phyloP scores from a whole-genome alignment of 2,113 vertebrate species.

The Vanacampus margaritifer region DNA sequence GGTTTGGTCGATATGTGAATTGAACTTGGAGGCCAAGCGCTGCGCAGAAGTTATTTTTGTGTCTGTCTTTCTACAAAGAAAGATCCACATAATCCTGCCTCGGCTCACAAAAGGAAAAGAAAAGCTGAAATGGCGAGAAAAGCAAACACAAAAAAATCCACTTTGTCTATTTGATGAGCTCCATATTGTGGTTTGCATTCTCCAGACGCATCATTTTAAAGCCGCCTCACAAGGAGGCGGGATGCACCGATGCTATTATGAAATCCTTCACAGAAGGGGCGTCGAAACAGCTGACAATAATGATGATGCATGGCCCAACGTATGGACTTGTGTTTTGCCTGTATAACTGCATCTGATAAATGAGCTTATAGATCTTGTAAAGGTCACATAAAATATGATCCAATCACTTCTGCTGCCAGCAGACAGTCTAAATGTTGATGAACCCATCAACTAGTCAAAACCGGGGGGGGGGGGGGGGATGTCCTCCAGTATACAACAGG shows the following conservation, averaged over 20 bases:
- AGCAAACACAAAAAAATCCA: conserved; percentile 10
- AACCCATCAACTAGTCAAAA: conserved; percentile 47
- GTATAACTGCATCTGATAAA: conserved; percentile 49
- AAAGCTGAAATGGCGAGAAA: not conserved
- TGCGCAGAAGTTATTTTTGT: conserved; percentile 24
- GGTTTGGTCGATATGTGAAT: conserved; percentile 30
- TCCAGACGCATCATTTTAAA: conserved; percentile 32
- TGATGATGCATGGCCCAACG: conserved; percentile 42
- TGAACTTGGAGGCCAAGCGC: conserved; percentile 17
- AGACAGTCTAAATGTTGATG: conserved; percentile 35
- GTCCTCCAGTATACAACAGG: not conserved
- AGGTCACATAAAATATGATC: conserved; percentile 54
- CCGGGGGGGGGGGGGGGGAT: not conserved
- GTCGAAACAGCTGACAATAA: conserved; percentile 30
- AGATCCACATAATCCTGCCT: conserved; percentile 29
- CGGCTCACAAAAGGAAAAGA: conserved; percentile 17
- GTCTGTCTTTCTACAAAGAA: conserved; percentile 29
- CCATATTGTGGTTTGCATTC: conserved; percentile 24
- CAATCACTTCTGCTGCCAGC: conserved; percentile 43
- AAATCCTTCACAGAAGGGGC: conserved; percentile 30
- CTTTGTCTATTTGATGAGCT: conserved; percentile 20
- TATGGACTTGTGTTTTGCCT: conserved; percentile 30
- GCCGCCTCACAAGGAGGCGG: conserved; percentile 18
- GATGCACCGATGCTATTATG: conserved; percentile 31
- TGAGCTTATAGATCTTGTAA: conserved; percentile 30